These are phyloP conservation scores for Hybos culiciformis DNA, from an alignment of 2,888 invertebrate species.

Conservation along the genomic window DNA sequence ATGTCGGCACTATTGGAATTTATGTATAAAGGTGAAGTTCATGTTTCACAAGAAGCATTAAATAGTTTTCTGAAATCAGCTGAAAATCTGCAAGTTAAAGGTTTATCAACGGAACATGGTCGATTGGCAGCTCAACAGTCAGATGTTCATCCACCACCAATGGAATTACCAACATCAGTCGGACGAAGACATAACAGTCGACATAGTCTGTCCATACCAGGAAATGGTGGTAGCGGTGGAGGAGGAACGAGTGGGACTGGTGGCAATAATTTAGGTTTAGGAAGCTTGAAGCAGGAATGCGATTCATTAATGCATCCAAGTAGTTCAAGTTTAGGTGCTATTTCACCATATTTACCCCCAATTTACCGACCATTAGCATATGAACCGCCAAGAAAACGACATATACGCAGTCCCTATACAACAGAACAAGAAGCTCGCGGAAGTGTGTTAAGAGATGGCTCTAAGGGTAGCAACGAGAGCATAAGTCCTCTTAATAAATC, in stretches of 20 bases:
- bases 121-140: constrained; percentile 36
- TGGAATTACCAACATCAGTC: constrained; percentile 37
- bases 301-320: constrained; percentile 35
- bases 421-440: constrained; percentile 40
- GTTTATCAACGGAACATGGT: constrained; percentile 60
- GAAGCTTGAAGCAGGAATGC: constrained; percentile 35
- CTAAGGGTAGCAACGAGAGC: constrained; percentile 35
- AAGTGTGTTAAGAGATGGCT: constrained; percentile 50
- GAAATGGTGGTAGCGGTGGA: constrained; percentile 23
- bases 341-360: constrained; percentile 35
- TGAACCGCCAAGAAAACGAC: constrained; percentile 41
- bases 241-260: constrained; percentile 18
- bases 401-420: constrained; percentile 40
- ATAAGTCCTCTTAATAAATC: constrained; percentile 37
- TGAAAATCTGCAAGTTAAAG: constrained; percentile 76
- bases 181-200: constrained; percentile 31
- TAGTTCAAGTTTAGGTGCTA: constrained; percentile 26
- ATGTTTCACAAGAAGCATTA: constrained; percentile 81
- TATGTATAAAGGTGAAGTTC: constrained; percentile 90
- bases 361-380: constrained; percentile 35
- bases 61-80: constrained; percentile 85
- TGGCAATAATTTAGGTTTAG: constrained; percentile 18
- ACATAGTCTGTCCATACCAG: constrained; percentile 34
- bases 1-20: constrained; percentile 84
- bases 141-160: constrained; percentile 26